Conservation (phyloP, 2,113 vertebrate genomes). For the Semnornis frantzii region DNA sequence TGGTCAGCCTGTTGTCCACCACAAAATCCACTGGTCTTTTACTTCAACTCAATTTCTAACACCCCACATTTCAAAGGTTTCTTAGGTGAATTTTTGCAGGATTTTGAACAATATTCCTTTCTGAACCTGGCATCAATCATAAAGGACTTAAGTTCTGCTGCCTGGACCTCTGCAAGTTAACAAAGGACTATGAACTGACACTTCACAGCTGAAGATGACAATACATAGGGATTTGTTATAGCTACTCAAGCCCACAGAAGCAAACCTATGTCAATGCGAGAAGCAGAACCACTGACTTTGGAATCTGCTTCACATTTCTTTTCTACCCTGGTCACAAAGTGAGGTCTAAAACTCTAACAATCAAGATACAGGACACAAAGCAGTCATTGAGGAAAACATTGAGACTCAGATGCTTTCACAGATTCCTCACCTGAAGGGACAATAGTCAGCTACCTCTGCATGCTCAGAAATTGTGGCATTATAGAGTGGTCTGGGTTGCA, state of each 20-base stretch:
- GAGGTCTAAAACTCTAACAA: not conserved
- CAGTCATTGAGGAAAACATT: not conserved
- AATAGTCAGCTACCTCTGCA: not conserved
- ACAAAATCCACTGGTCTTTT: not conserved
- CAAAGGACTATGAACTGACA: not conserved
- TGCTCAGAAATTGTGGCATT: not conserved
- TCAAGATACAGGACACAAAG: not conserved
- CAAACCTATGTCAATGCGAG: not conserved
- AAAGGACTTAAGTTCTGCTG: constrained; percentile 23
- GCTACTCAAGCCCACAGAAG: constrained; percentile 10
- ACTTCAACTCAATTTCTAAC: not conserved
- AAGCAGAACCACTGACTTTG: not conserved
- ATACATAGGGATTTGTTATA: not conserved
- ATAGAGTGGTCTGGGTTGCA: no score
- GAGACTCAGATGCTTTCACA: not conserved
- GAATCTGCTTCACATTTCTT: not conserved
- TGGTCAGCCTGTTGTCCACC: no score
- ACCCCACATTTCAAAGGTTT: not conserved
- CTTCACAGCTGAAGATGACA: constrained; percentile 2
- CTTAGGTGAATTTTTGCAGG: not conserved
- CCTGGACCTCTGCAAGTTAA: constrained; percentile 4
- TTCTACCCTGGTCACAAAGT: not conserved
- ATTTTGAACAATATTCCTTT: not conserved
- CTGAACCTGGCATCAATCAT: not conserved
- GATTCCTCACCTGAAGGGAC: not conserved